Evolutionary conservation across 1,140 invertebrate genomes (phyloP).

Genomic region (Nasonia longicornis): DNA sequence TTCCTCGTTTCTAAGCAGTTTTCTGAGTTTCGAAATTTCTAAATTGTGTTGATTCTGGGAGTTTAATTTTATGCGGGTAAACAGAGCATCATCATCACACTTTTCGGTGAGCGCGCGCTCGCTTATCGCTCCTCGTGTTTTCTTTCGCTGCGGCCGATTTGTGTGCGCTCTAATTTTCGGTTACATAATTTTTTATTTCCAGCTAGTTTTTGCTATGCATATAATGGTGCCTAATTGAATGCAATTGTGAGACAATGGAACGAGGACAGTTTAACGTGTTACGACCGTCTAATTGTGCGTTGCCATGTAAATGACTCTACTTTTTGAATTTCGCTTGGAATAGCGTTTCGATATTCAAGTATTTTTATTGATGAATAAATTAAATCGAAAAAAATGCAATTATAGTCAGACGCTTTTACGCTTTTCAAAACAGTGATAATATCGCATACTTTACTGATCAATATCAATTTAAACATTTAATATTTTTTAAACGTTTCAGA

Average conservation of each 20-base stretch:
- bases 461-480: no score
- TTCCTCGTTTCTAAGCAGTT: conserved; percentile 1
- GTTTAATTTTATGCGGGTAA: neutral
- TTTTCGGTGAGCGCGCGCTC: neutral
- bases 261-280: neutral
- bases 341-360: neutral
- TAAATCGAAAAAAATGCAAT: no score
- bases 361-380: no score
- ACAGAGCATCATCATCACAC: neutral
- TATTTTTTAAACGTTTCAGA: no score
- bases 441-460: no score
- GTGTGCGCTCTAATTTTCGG: neutral
- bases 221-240: neutral
- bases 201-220: neutral
- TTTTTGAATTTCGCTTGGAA: neutral
- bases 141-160: neutral
- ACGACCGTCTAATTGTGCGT: neutral
- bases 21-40: neutral
- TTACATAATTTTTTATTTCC: neutral
- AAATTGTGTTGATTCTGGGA: neutral
- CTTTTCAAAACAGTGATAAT: no score
- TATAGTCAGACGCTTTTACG: no score
- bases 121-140: neutral
- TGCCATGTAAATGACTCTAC: neutral
- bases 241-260: neutral